Conservation (phyloP, 2,113 vertebrate genomes). For the Hippocampus zosterae region DNA sequence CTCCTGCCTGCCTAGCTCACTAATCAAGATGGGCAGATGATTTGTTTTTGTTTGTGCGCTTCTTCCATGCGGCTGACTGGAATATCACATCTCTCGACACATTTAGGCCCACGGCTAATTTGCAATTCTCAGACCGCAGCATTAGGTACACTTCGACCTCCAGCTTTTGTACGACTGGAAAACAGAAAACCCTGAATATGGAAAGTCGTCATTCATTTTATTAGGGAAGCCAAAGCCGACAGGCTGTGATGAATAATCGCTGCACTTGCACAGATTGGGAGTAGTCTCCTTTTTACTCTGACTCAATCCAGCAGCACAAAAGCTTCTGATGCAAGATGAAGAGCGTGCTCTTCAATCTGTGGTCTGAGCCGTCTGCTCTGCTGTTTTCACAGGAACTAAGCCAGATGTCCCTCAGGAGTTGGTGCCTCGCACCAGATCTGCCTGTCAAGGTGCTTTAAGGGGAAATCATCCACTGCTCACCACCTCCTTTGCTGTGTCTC, state of each 20-base stretch:
- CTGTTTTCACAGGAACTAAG: conserved; percentile 72
- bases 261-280: conserved; percentile 29
- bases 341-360: conserved; percentile 52
- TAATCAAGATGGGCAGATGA: conserved; percentile 63
- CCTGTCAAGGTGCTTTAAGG: conserved; percentile 58
- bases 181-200: conserved; percentile 18
- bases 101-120: conserved; percentile 53
- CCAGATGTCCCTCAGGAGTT: conserved; percentile 60
- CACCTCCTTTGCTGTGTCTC: conserved; percentile 19
- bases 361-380: conserved; percentile 56
- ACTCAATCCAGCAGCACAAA: conserved; percentile 20
- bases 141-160: neutral
- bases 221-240: neutral
- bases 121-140: conserved; percentile 29
- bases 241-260: conserved; percentile 50
- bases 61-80: conserved; percentile 62
- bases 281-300: conserved; percentile 20
- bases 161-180: neutral
- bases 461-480: conserved; percentile 45
- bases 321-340: conserved; percentile 32
- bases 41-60: conserved; percentile 49
- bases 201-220: neutral
- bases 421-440: conserved; percentile 61
- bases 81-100: conserved; percentile 59
- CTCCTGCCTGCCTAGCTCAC: conserved; percentile 53